Percentiles rank a stretch among this genome's conserved stretches.
Evolutionary conservation across 1,140 invertebrate species (phyloP).

Genomic region (Bathynomus jamesi): DNA sequence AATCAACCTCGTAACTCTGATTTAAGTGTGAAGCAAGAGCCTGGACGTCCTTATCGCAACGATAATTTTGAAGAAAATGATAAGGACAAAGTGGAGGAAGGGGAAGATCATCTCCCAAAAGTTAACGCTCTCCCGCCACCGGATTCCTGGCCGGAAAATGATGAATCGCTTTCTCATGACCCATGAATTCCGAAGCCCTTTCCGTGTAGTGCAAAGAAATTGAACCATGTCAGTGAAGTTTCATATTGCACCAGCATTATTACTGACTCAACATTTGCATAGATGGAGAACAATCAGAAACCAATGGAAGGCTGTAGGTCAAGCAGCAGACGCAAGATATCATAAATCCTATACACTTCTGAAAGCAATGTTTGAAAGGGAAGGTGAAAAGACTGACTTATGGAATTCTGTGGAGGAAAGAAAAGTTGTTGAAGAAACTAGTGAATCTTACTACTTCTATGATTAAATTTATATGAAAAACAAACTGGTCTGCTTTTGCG

Average conservation of each 20-base stretch:
- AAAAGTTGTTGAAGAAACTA: no score
- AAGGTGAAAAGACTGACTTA: no score
- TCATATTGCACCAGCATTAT: no score
- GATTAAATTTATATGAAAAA: no score
- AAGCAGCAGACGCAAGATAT: conserved; percentile 9
- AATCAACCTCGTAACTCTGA: conserved; percentile 70
- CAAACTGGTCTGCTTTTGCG: no score
- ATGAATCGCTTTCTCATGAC: not conserved
- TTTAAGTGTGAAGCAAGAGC: no score
- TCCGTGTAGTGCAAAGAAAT: not conserved
- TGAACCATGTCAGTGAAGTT: not conserved
- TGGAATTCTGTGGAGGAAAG: no score
- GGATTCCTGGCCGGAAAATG: not conserved
- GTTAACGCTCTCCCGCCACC: not conserved
- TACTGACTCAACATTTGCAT: not conserved
- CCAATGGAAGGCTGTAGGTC: not conserved
- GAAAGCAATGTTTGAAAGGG: not conserved
- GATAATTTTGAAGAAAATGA: not conserved
- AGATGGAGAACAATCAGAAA: not conserved
- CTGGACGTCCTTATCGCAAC: not conserved
- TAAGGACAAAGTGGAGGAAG: not conserved
- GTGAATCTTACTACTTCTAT: no score
- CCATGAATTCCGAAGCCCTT: not conserved
- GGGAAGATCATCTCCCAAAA: not conserved
- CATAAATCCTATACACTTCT: not conserved